Evolutionary conservation across 2,113 vertebrate genomes (phyloP).

Genomic region (Daboia siamensis): DNA sequence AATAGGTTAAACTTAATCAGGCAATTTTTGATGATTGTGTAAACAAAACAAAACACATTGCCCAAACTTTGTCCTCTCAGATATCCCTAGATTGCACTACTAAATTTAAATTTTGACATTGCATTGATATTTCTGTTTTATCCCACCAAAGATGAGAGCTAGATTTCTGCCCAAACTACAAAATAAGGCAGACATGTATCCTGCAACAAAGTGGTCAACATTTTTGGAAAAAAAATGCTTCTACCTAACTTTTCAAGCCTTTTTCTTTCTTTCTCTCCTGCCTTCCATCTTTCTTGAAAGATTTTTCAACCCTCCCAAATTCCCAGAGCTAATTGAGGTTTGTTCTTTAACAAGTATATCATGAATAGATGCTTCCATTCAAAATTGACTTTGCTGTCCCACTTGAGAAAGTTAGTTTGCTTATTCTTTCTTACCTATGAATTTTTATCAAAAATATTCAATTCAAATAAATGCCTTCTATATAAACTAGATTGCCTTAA

Average conservation of each 20-base stretch:
- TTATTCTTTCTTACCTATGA: neutral
- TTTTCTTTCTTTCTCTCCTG: neutral
- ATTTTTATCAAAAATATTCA: conserved; percentile 8
- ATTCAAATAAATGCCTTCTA: neutral
- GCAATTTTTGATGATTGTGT: neutral
- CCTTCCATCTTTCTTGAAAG: neutral
- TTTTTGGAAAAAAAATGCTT: neutral
- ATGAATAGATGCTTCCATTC: neutral
- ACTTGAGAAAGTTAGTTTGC: neutral
- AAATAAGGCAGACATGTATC: neutral
- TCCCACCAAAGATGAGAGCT: neutral
- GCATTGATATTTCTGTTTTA: neutral
- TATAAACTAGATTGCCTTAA: neutral
- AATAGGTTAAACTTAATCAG: neutral
- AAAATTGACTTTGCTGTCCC: neutral
- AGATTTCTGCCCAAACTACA: neutral
- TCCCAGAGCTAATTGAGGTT: neutral
- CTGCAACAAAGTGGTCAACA: neutral
- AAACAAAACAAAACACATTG: neutral
- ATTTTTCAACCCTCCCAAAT: neutral
- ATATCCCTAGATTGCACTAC: neutral
- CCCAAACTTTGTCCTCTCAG: neutral
- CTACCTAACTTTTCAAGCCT: neutral
- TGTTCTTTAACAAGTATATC: neutral
- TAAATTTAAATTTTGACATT: neutral